Conservation (phyloP, 2,113 vertebrate species). For the Thalassoma bifasciatum region DNA sequence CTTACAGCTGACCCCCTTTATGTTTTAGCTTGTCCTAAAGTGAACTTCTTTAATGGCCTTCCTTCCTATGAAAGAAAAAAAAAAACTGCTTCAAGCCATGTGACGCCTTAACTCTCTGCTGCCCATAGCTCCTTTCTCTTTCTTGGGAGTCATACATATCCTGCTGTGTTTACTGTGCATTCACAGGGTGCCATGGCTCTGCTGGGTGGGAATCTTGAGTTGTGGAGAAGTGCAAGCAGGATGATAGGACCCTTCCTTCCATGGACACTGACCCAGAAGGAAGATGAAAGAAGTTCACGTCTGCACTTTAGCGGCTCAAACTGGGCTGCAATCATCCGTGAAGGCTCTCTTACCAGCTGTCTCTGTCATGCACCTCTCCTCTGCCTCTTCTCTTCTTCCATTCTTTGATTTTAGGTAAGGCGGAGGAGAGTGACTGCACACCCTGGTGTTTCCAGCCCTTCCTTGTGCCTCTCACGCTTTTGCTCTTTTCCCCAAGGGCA, state of each 20-base stretch:
- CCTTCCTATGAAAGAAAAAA: conserved; percentile 11
- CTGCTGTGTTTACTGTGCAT: conserved; percentile 20
- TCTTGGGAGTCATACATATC: conserved; percentile 31
- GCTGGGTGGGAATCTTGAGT: conserved; percentile 57
- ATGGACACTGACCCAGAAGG: conserved; percentile 97
- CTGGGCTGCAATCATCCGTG: conserved; percentile 79
- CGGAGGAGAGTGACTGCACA: conserved; percentile 35
- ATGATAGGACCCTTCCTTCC: conserved; percentile 97
- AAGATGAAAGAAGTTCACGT: conserved; percentile 97
- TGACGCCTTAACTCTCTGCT: conserved; percentile 45
- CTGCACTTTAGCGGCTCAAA: conserved; percentile 89
- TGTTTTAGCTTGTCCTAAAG: conserved; percentile 12
- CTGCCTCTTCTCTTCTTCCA: conserved; percentile 21
- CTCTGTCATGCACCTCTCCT: conserved; percentile 48
- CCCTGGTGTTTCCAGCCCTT: conserved; percentile 38
- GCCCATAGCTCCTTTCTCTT: conserved; percentile 7
- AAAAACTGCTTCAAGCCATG: conserved; percentile 15
- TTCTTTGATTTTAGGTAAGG: conserved; percentile 66
- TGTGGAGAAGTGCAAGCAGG: conserved; percentile 81
- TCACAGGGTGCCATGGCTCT: conserved; percentile 45
- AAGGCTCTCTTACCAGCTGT: conserved; percentile 60
- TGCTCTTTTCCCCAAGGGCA: conserved; percentile 21
- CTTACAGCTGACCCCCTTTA: not conserved
- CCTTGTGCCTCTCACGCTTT: conserved; percentile 37
- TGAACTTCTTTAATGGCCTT: conserved; percentile 26